These are phyloP conservation scores for Chiroxiphia lanceolata DNA, from an alignment of 2,797 vertebrate species.

Conservation along the genomic window DNA sequence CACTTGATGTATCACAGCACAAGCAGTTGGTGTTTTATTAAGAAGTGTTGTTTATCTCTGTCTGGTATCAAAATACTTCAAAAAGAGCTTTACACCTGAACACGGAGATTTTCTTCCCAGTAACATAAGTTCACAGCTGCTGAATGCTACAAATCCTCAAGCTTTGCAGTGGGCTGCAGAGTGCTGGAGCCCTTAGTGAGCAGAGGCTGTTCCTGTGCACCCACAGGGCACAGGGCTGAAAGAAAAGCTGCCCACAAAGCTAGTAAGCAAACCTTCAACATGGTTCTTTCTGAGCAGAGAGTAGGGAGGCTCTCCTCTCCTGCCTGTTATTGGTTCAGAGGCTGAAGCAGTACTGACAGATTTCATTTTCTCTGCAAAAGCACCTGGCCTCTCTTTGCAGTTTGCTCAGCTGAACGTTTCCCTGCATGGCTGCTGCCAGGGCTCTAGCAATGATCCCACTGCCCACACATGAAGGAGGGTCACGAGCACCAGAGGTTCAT, in stretches of 20 bases:
- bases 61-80: not conserved
- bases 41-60: not conserved
- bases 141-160: not conserved
- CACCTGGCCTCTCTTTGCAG: not conserved
- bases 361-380: not conserved
- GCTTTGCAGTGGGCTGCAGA: not conserved
- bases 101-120: not conserved
- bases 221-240: not conserved
- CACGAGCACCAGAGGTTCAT: not conserved
- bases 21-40: not conserved
- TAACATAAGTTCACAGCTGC: not conserved
- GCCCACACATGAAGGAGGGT: accelerated
- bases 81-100: not conserved
- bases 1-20: not conserved
- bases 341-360: not conserved
- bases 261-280: not conserved
- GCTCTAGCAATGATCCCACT: accelerated
- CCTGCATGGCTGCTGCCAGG: not conserved
- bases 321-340: not conserved
- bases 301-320: not conserved
- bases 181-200: not conserved
- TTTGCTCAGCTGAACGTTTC: not conserved
- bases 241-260: not conserved
- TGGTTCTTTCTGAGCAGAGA: accelerated
- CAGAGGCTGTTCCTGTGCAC: not conserved